Base-by-base conservation (phyloP, 2,113 vertebrate genomes). In the Trogon melanurus region DNA sequence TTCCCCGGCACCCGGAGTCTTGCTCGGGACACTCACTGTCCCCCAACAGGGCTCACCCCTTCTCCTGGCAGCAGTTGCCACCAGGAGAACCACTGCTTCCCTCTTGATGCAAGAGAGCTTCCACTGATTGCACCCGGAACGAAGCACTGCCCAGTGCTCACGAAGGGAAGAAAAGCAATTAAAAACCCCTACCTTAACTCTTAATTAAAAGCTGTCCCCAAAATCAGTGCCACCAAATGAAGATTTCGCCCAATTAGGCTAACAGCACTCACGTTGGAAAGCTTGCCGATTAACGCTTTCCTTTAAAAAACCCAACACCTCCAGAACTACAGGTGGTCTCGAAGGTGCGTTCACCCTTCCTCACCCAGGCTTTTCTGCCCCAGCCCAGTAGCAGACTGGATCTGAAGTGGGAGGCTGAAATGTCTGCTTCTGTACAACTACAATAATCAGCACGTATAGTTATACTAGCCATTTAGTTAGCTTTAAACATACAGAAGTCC, bases 71-170 rank as follows among this genome's bases (percentile, higher is more conserved):
- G 45, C 1, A 25, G 64, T 21, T 50, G 8, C 32, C 17, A 41
- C 30, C 0, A 1, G 26, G n/a, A 38, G 41, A 36, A 18, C 29
- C 0, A 0, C 4, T 30, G n/a, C 56, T 50, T 13, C 25, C 41
- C 41, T 36, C 41, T 10, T 13, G 41, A 11, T 41, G 1, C 48
- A 18, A 50, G 41, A 66, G 30, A 72, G 15, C 54, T 57, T 15
- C 70, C 32, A 11, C 53, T 20, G 41, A 45, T 51, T 51, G 26
- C 12, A 13, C 8, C 19, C 51, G 44, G 26, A 53, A 44, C 2
- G 11, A 62, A 88, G 74, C 8, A 8, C 58, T 17, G 61, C 25
- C 12, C 16, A 32, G 41, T 3, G 25, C 72, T 78, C 65, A 44
- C 70, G 65, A 44, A 64, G 36, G 48, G 34, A 83, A 67, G 60